Evolutionary conservation across 2,888 invertebrate species (phyloP).

Genomic region (Tinea semifulvella): DNA sequence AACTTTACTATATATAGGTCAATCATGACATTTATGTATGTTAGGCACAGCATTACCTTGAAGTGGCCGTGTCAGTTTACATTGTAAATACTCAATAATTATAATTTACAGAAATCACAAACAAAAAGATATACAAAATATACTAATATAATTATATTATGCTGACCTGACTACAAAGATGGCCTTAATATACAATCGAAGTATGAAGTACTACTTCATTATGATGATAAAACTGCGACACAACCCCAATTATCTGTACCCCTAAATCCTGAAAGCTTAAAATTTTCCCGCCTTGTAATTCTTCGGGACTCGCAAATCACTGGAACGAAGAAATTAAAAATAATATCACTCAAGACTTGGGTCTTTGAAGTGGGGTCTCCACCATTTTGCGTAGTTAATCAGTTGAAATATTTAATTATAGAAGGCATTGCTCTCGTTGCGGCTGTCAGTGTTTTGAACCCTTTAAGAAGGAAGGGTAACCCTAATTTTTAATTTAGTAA

Average conservation of each 20-base stretch:
- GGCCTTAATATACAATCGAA: too few relatives aligned
- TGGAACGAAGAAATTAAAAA: conserved; percentile 53
- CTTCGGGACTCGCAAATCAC: conserved; percentile 40
- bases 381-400: conserved; percentile 53
- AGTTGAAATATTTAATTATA: conserved; percentile 64
- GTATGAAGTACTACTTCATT: too few relatives aligned
- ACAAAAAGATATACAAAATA: too few relatives aligned
- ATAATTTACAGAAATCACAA: too few relatives aligned
- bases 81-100: too few relatives aligned
- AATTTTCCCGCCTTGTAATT: neutral
- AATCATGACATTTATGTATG: too few relatives aligned
- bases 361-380: conserved; percentile 26
- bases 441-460: conserved; percentile 34
- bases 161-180: too few relatives aligned
- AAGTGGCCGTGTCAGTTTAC: too few relatives aligned
- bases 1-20: too few relatives aligned
- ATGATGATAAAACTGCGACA: too few relatives aligned
- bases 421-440: conserved; percentile 22
- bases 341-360: conserved; percentile 40
- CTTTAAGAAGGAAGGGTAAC: conserved; percentile 19
- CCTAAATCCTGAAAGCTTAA: neutral
- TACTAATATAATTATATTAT: too few relatives aligned
- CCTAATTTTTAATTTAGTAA: conserved; percentile 27
- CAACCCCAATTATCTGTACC: neutral
- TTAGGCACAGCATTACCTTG: too few relatives aligned